These are phyloP conservation scores for Chelmon rostratus DNA, from an alignment of 2,797 vertebrate genomes.

Conservation along the genomic window DNA sequence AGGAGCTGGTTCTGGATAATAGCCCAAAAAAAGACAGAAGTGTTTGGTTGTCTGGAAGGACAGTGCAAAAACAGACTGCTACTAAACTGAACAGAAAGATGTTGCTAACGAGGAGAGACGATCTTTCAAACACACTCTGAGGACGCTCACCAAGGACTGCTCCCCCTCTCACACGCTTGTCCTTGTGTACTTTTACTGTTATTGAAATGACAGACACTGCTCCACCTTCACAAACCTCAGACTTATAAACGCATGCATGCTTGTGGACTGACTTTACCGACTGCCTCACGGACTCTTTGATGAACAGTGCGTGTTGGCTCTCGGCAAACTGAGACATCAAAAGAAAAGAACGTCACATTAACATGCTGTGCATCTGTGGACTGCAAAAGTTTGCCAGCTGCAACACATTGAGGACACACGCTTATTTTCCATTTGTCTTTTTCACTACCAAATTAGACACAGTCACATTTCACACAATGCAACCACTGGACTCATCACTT, in stretches of 20 bases:
- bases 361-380: neutral
- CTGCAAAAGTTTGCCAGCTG: neutral
- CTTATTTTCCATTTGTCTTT: neutral
- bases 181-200: neutral
- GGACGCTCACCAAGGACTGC: constrained; percentile 10
- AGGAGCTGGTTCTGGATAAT: constrained; percentile 6
- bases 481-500: constrained; percentile 51
- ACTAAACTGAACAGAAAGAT: constrained; percentile 17
- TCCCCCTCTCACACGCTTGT: neutral
- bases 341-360: neutral
- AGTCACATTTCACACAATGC: constrained; percentile 16
- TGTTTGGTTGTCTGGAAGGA: constrained; percentile 27
- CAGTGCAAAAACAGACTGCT: constrained; percentile 9
- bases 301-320: constrained; percentile 1
- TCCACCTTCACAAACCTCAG: constrained; percentile 8
- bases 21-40: neutral
- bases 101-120: constrained; percentile 18
- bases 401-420: neutral
- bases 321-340: neutral
- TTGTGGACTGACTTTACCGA: constrained; percentile 5
- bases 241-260: constrained; percentile 13
- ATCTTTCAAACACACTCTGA: constrained; percentile 9
- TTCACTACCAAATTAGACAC: neutral
- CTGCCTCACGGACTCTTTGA: constrained; percentile 2
- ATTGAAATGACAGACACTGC: constrained; percentile 1